Percentiles rank a stretch among this genome's conserved stretches.
Evolutionary conservation across 2,113 vertebrate species (phyloP).

Genomic region (Mormoops blainvillei): DNA sequence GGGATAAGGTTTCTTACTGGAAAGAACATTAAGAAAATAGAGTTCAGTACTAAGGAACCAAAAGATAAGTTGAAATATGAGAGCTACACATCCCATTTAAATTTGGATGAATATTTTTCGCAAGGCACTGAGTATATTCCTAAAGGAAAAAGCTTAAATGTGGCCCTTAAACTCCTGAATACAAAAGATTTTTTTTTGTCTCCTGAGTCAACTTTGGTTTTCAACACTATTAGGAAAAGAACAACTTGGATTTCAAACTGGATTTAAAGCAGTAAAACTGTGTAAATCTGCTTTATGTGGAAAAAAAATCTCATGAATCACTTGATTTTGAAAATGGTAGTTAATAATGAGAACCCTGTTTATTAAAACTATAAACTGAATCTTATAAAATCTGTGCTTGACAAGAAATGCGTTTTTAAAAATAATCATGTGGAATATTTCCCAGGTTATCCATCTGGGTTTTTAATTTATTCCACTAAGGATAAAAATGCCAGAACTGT

Average conservation of each 20-base stretch:
- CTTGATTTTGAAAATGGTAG: constrained; percentile 18
- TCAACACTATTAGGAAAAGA: background rate
- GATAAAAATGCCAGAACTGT: background rate
- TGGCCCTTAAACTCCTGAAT: background rate
- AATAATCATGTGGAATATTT: constrained; percentile 31
- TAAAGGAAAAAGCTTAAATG: background rate
- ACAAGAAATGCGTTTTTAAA: constrained; percentile 39
- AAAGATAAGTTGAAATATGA: background rate
- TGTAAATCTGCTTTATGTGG: background rate
- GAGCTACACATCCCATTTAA: background rate
- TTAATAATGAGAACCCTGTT: constrained; percentile 1
- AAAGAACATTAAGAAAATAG: background rate
- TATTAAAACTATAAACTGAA: constrained; percentile 8
- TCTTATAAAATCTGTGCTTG: constrained; percentile 37
- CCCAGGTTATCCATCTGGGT: constrained; percentile 36
- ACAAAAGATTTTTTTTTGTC: background rate
- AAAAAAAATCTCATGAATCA: background rate
- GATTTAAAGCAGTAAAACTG: background rate
- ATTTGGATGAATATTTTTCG: background rate
- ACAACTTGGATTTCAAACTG: background rate
- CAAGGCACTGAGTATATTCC: background rate
- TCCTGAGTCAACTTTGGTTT: background rate
- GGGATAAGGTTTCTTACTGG: background rate
- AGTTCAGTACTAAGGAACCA: background rate
- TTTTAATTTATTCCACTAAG: constrained; percentile 22